Evolutionary conservation across 2,113 vertebrate species (phyloP), one percentile per base, ranked within the genome.

Genomic region (Anguilla rostrata): DNA sequence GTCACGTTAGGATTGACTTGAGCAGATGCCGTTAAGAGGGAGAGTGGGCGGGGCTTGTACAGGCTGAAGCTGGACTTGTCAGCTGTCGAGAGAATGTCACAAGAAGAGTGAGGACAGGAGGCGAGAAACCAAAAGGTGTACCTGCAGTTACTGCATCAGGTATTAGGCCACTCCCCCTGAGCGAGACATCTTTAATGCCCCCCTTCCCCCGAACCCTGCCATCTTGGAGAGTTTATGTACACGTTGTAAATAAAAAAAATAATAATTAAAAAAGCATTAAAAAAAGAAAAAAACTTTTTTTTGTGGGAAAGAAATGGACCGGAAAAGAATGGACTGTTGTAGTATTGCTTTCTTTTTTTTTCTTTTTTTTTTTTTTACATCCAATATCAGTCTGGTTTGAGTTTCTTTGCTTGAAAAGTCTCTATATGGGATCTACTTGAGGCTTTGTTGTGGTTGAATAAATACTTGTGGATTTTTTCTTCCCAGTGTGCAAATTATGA

Each of bases 141-240:
- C 49, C 49, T 53, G 49, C 14, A 53, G 49, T 53, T 53, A 53
- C 11, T 14, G 49, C 49, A 53, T 53, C 12, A 53, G 8, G 1
- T 53, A 12, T 53, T 53, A 14, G 49, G 49, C 1, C 49, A 53
- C 12, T 12, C 9, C 49, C 49, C 49, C 95, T 98, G 96, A 96
- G 95, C 95, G 94, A 96, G 93, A 95, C 94, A 94, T 94, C 90
- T 96, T 94, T 95, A 96, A 95, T 95, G 94, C 49, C 49, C 97
- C 94, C 95, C 56, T 80, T 75, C 95, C 94, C 94, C 95, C 95
- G 96, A 96, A 95, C 43, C 43, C 43, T 97, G 97, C 96, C 95
- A 96, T 94, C 96, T 96, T 96, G 96, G 96, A 98, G 96, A 97
- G 96, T 97, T 96, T 97, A 96, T 97, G 96, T 97, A 97, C 95